Base-by-base conservation (phyloP, 2,888 invertebrate genomes). In the Sphaerophoria taeniata region DNA sequence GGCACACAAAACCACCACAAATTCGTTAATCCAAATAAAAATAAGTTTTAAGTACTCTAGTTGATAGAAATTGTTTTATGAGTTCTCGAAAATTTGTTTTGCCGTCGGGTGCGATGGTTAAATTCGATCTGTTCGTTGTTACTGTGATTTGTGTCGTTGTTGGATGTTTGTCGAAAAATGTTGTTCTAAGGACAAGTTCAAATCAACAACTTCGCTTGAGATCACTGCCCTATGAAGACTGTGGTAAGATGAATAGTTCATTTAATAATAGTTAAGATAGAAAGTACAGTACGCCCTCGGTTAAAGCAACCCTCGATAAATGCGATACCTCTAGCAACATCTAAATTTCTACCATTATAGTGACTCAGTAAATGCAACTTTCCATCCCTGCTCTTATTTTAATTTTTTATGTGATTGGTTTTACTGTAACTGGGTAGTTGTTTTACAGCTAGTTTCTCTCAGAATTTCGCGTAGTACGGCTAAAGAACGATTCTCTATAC, bases 171-270 rank as follows among this genome's bases (percentile, higher is more conserved):
- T 39, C 47, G 4, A 58, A 51, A 45, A 7, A 72, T 83, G 63
- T 67, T 2, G 51, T 75, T 34, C 14, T 34, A 33, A 69, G 16
- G 3, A 63, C 45, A n/a, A 51, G 51, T 14, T n/a, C 43, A 11
- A 63, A n/a, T n/a, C 31, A 12, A 24, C n/a, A 47, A 12, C n/a
- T 16, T 16, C 43, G 34, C 0, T 2, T 14, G 5, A 60, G 16
- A 51, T 76, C 84, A 4, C 76, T 85, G 4, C 67, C 76, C 11
- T 85, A 76, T 53, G 84, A 85, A 63, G 84, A 85, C 53, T 85
- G 84, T n/a, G 84, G 84, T 85, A 80, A 85, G 84, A 45, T 65
- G 58, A 0, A 9, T 36, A 4, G 31, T 56, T 55, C 31, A 1
- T 16, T 33, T 47, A n/a, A 4, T 61, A 31, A 24, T 2, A 43